Evolutionary conservation across 2,113 vertebrate species (phyloP).

Genomic region (Pholis gunnellus): DNA sequence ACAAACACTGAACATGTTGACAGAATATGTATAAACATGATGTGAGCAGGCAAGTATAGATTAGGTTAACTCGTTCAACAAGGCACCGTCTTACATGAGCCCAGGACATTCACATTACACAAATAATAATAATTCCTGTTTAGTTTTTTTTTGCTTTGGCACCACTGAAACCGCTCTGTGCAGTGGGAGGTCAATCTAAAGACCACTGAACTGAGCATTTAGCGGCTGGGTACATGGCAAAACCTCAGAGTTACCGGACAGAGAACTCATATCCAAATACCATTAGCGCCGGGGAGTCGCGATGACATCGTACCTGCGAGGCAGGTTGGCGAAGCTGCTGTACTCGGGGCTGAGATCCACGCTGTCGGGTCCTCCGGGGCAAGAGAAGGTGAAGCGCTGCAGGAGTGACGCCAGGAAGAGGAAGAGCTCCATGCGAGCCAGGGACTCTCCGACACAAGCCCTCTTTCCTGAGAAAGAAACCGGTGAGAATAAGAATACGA

Average conservation of each 20-base stretch:
- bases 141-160: too few relatives aligned
- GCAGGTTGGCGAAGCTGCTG: slow-evolving; percentile 78
- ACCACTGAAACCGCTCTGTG: not conserved
- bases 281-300: slow-evolving; percentile 44
- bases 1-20: not conserved
- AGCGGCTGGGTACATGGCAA: not conserved
- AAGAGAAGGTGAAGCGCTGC: slow-evolving; percentile 78
- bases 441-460: slow-evolving; percentile 77
- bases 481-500: not conserved
- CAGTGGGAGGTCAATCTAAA: not conserved
- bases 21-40: not conserved
- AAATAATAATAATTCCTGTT: too few relatives aligned
- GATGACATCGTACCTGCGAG: slow-evolving; percentile 71
- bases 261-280: not conserved
- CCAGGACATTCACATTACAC: not conserved
- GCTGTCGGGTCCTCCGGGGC: slow-evolving; percentile 61
- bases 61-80: not conserved
- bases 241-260: too few relatives aligned
- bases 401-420: slow-evolving; percentile 78
- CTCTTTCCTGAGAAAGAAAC: slow-evolving; percentile 71
- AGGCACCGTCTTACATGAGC: not conserved
- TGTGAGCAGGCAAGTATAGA: not conserved
- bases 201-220: not conserved
- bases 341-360: slow-evolving; percentile 70
- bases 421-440: slow-evolving; percentile 83